Base-by-base conservation (phyloP, 2,888 invertebrate species). In the Arrhopalites spinosus region DNA sequence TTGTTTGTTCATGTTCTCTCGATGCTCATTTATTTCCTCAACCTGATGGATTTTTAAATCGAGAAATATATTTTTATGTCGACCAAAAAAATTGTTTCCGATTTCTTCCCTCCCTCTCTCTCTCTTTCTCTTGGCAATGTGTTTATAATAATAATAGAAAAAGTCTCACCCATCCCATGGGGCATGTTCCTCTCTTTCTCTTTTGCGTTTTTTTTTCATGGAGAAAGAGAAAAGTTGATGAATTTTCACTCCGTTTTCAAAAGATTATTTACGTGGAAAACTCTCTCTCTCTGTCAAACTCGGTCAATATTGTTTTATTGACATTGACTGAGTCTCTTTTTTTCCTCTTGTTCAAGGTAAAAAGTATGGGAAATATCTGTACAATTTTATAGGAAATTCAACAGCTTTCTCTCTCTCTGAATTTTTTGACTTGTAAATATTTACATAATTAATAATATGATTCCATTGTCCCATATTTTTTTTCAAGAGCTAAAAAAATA, bases 1-100 rank as follows among this genome's bases (percentile, higher is more conserved):
- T 53, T 69, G 69, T 53, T 50, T 53, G 68, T 69, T 29, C n/a
- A 50, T 29, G 25, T 69, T 69, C 69, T 53, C 69, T 25, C 8
- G 53, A 69, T 50, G 29, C 69, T 69, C 69, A 69, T 69, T 69
- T 69, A 50, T 69, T 68, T 50, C 53, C 69, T n/a, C 23, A 69
- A 29, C 29, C 29, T 69, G 69, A 69, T 53, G 53, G 53, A 53
- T 30, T 29, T 53, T 50, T 50, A 69, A 69, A 69, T 45, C 53
- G 30, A 29, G 47, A 69, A 53, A 69, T 69, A 68, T 53, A 53
- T 53, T 27, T 27, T 29, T n/a, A n/a, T 20, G 53, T 47, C 27
- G 13, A 11, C 1, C n/a, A 11, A 29, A 30, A 13, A 69, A 23
- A 45, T 23, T 45, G 67, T 17, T 36, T 20, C 23, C 29, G 3